Conservation (phyloP, 2,888 invertebrate genomes). For the Phrixothrix hirtus region DNA sequence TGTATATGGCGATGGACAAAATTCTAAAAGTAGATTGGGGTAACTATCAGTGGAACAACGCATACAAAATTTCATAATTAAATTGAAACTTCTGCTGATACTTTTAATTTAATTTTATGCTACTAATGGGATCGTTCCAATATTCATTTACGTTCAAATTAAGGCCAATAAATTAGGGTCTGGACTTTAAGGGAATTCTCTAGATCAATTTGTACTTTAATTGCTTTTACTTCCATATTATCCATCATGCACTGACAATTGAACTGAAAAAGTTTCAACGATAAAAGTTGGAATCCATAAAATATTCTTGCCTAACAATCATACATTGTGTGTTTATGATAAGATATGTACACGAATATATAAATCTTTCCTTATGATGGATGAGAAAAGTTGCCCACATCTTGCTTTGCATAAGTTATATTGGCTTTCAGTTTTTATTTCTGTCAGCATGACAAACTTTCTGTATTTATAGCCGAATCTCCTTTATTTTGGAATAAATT, state of each 20-base stretch:
- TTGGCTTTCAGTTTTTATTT: constrained; percentile 42
- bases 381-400: constrained; percentile 30
- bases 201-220: constrained; percentile 19
- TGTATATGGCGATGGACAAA: neutral
- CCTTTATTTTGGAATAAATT: constrained; percentile 5
- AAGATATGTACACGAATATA: constrained; percentile 21
- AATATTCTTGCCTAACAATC: no score
- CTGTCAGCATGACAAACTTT: constrained; percentile 43
- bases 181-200: constrained; percentile 21
- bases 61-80: constrained; percentile 15
- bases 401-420: constrained; percentile 35
- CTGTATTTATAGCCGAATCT: constrained; percentile 37
- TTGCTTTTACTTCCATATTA: constrained; percentile 9
- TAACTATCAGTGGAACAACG: neutral
- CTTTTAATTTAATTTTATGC: constrained; percentile 21
- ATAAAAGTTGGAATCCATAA: neutral
- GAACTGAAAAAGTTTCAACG: neutral
- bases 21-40: no score
- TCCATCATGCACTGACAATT: constrained; percentile 9
- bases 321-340: constrained; percentile 18
- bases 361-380: constrained; percentile 29
- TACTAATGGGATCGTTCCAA: constrained; percentile 15
- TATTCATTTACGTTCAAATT: constrained; percentile 22
- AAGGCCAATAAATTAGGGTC: constrained; percentile 21
- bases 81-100: constrained; percentile 16